Evolutionary conservation across 2,797 vertebrate genomes (phyloP).

Genomic region (Peromyscus attwateri): DNA sequence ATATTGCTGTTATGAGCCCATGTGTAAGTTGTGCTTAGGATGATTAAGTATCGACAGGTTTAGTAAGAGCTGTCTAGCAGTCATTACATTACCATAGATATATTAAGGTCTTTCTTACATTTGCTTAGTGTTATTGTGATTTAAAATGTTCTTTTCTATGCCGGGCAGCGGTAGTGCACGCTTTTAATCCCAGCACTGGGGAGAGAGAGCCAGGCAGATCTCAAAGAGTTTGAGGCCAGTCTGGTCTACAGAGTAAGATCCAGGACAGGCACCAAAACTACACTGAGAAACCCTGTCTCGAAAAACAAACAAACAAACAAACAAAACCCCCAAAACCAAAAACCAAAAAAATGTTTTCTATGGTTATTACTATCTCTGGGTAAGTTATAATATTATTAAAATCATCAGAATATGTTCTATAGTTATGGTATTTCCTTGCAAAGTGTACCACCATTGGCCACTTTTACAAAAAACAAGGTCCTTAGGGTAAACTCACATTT

Average conservation of each 20-base stretch:
- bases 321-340: no score
- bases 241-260: no score
- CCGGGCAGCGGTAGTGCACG: no score
- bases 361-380: neutral
- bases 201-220: no score
- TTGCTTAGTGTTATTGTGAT: neutral
- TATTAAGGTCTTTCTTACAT: neutral
- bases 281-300: no score
- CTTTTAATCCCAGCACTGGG: no score
- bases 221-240: no score
- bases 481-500: neutral
- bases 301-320: no score
- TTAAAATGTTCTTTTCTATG: slow-evolving; percentile 43
- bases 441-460: neutral
- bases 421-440: slow-evolving; percentile 5
- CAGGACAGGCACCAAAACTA: no score
- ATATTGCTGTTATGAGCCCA: neutral
- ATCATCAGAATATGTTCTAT: neutral
- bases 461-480: slow-evolving; percentile 15
- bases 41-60: neutral
- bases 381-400: slow-evolving; percentile 10
- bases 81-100: neutral
- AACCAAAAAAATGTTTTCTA: neutral
- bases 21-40: neutral
- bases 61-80: neutral